Evolutionary conservation across 2,797 vertebrate species (phyloP).

Genomic region (Ambastaia sidthimunki): DNA sequence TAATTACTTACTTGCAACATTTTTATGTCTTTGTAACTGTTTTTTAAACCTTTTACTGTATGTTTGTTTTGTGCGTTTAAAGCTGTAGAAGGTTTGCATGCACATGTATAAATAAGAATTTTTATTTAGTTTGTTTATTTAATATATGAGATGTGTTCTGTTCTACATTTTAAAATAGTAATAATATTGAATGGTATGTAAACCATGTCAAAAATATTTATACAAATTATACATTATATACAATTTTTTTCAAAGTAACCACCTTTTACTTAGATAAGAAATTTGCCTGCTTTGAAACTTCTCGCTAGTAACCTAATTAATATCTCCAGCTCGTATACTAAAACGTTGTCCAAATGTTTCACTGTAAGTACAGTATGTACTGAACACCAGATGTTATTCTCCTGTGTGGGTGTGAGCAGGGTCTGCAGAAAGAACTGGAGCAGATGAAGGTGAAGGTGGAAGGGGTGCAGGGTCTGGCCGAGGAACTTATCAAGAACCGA

Average conservation of each 20-base stretch:
- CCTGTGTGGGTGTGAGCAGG: conserved; percentile 67
- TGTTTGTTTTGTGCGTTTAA: not conserved
- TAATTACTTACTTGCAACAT: not conserved
- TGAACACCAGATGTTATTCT: not conserved
- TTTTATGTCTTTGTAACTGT: not conserved
- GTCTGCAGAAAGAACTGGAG: conserved; percentile 90
- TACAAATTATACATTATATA: not conserved
- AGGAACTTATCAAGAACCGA: conserved; percentile 88
- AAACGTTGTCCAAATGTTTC: no score
- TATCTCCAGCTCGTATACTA: no score
- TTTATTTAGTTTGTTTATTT: not conserved
- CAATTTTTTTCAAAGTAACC: no score
- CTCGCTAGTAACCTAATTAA: no score
- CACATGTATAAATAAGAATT: not conserved
- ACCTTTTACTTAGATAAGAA: no score
- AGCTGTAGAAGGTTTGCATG: not conserved
- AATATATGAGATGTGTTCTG: not conserved
- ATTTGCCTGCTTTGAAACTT: no score
- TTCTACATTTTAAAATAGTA: not conserved
- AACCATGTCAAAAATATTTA: not conserved
- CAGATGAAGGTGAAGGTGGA: conserved; percentile 87
- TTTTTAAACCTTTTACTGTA: not conserved
- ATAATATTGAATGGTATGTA: not conserved
- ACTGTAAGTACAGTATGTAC: not conserved
- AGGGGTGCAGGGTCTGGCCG: conserved; percentile 83